Conservation (phyloP, 1,140 invertebrate genomes). For the Saxidomus purpurata region DNA sequence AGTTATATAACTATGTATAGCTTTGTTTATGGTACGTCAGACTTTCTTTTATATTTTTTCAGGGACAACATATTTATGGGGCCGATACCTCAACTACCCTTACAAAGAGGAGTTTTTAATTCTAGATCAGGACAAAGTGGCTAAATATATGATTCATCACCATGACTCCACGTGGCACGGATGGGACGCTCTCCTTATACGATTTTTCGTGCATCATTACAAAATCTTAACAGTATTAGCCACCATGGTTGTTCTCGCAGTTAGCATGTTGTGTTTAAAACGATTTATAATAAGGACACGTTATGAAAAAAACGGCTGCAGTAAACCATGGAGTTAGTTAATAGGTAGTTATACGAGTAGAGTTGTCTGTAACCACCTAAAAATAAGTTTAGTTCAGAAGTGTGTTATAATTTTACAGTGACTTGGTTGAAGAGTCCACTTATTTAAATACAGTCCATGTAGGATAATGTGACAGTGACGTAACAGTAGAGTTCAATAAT, state of each 20-base stretch:
- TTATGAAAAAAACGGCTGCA: too few relatives aligned
- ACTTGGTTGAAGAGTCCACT: too few relatives aligned
- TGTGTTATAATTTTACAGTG: too few relatives aligned
- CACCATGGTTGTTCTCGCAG: not conserved
- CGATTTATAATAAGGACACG: not conserved
- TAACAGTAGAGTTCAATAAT: too few relatives aligned
- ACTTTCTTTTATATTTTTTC: not conserved
- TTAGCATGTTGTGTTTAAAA: not conserved
- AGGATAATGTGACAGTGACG: too few relatives aligned
- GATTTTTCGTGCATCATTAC: not conserved
- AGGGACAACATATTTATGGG: slow-evolving; percentile 20
- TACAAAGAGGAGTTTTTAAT: slow-evolving; percentile 20
- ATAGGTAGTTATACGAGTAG: too few relatives aligned
- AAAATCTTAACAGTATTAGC: not conserved
- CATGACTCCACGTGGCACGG: slow-evolving; percentile 32
- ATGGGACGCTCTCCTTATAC: not conserved
- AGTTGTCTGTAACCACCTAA: too few relatives aligned
- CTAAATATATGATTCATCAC: not conserved
- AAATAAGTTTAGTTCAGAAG: too few relatives aligned
- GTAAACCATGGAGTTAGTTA: too few relatives aligned
- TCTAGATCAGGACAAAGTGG: not conserved
- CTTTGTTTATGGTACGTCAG: too few relatives aligned
- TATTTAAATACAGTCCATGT: too few relatives aligned
- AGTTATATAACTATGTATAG: too few relatives aligned
- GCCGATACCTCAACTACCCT: slow-evolving; percentile 17